Conservation (phyloP, 2,113 vertebrate genomes). For the Chloebia gouldiae region DNA sequence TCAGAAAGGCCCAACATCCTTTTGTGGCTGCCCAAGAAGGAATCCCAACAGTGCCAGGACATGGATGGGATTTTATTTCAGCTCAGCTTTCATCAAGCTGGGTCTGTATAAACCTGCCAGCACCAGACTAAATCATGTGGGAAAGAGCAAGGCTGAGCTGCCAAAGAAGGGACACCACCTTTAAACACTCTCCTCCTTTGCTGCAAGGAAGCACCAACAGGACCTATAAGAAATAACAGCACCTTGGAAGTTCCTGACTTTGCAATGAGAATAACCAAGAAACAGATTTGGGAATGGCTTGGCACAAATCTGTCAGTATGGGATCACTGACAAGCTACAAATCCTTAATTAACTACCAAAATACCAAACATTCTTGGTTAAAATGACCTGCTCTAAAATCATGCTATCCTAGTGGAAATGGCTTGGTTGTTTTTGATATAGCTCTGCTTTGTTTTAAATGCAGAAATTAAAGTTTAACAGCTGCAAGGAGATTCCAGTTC, state of each 20-base stretch:
- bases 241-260: background rate
- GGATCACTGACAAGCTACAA: background rate
- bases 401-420: slow-evolving; percentile 46
- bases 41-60: background rate
- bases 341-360: background rate
- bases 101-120: background rate
- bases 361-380: background rate
- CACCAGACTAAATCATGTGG: background rate
- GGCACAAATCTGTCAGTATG: background rate
- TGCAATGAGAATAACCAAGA: background rate
- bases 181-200: background rate
- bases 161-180: background rate
- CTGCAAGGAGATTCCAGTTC: background rate
- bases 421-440: slow-evolving; percentile 52
- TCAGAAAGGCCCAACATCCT: background rate
- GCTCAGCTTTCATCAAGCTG: background rate
- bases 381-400: slow-evolving; percentile 40
- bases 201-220: background rate
- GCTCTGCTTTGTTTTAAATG: slow-evolving; percentile 68
- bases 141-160: background rate
- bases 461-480: slow-evolving; percentile 62
- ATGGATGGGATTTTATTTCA: background rate
- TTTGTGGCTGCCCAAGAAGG: background rate
- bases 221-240: background rate
- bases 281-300: background rate